Conservation (phyloP, 2,888 invertebrate species). For the Mactromeris polynyma region DNA sequence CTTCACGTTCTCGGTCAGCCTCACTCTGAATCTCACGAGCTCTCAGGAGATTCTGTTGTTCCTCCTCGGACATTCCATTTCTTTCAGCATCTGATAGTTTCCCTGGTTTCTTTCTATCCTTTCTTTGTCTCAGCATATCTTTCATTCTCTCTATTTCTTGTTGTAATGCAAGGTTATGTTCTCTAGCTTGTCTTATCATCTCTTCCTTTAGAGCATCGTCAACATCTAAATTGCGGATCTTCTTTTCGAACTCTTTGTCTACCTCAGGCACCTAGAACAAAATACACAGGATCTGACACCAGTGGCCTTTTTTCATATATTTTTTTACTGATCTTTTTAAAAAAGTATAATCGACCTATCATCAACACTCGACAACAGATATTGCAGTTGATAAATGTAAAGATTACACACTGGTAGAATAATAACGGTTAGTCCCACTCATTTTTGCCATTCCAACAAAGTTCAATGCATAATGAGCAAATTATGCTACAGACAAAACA, state of each 20-base stretch:
- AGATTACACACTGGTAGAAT: no score
- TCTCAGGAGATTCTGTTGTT: constrained; percentile 72
- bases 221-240: constrained; percentile 71
- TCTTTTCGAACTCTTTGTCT: constrained; percentile 75
- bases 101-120: constrained; percentile 69
- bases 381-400: no score
- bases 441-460: no score
- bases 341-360: no score
- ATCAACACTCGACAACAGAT: no score
- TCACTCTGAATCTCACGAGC: constrained; percentile 77
- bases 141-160: constrained; percentile 72
- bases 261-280: constrained; percentile 58
- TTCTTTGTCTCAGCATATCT: constrained; percentile 69
- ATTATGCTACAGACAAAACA: no score
- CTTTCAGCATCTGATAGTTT: constrained; percentile 72
- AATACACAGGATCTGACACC: no score
- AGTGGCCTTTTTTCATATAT: no score
- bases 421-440: no score
- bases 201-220: constrained; percentile 71
- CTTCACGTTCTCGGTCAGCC: constrained; percentile 81
- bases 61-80: constrained; percentile 76
- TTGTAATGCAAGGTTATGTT: constrained; percentile 69
- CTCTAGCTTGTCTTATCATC: constrained; percentile 70
- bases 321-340: no score
- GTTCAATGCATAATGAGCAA: no score